Evolutionary conservation across 2,113 vertebrate genomes (phyloP), one percentile per base, ranked within the genome.

Genomic region (Neolamprologus longior): DNA sequence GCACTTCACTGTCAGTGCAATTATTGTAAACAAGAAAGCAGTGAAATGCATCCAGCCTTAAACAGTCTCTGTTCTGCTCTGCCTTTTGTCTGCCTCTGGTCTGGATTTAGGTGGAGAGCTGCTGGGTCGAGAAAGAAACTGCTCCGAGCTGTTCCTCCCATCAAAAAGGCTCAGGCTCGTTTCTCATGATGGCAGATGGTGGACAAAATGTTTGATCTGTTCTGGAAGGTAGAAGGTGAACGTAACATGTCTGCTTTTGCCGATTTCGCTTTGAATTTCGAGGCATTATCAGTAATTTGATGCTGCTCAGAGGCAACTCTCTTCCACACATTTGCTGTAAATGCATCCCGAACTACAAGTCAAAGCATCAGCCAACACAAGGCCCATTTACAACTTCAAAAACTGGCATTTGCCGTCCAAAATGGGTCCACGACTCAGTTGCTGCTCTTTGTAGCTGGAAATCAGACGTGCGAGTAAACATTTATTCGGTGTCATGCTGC

Each of bases 401-500:
- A 47, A 17, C 68, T 26, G 7, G 2, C 68, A 26, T 42, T 71
- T 40, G 63, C 19, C 5, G 0, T 45, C 13, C 66, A 50, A 50
- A 19, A 47, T 76, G 42, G 24, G 42, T 31, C 24, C 42, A 76
- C 3, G 15, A 47, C 9, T 12, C 42, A 19, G 21, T 28, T 11
- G 71, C 24, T 17, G 14, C 71, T 47, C 24, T 47, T 73, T 17
- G 68, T 42, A 73, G 63, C 35, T 71, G 12, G 11, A 71, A 71
- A 6, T 71, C 37, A 71, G 21, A 28, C 5, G 2, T 26, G 12
- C 2, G 37, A 7, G 7, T 7, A 28, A 47, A 28, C 24, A 3
- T 9, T 0, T 15, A 1, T 47, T 47, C 6, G 0, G 5, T 1
- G 40, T 7, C 47, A 4, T 17, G 0, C 24, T 28, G 40, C 1